phyloP scores from a whole-genome alignment of 1,140 invertebrate genomes.

The Drosophila mauritiana region DNA sequence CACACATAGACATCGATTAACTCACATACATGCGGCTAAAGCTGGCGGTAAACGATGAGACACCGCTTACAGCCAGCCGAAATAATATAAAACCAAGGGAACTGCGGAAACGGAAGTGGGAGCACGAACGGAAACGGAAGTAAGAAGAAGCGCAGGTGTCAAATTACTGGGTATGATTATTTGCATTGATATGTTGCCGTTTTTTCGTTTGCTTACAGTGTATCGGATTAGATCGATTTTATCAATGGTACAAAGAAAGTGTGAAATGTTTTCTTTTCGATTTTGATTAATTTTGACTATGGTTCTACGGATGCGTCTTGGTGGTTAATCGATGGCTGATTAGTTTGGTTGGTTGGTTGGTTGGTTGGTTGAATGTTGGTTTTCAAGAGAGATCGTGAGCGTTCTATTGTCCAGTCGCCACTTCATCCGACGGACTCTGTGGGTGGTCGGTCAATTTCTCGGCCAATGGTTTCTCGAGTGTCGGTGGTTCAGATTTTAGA shows the following conservation, averaged over 20 bases:
- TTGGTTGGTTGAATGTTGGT: slow-evolving; percentile 12
- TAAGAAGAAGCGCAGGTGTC: slow-evolving; percentile 59
- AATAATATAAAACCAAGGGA: slow-evolving; percentile 36
- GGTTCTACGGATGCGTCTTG: slow-evolving; percentile 52
- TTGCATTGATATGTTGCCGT: slow-evolving; percentile 24
- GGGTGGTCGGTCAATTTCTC: slow-evolving; percentile 73
- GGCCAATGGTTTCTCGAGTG: slow-evolving; percentile 81
- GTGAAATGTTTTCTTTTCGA: slow-evolving; percentile 59
- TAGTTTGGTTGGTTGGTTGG: slow-evolving; percentile 40
- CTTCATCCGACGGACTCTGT: slow-evolving; percentile 74
- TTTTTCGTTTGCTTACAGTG: slow-evolving; percentile 70
- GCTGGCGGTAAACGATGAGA: neutral
- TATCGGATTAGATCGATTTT: slow-evolving; percentile 51
- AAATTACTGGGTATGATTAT: slow-evolving; percentile 43
- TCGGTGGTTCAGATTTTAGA: slow-evolving; percentile 75
- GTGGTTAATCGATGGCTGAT: slow-evolving; percentile 49
- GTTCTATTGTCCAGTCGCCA: slow-evolving; percentile 73
- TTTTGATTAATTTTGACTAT: slow-evolving; percentile 49
- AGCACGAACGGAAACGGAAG: slow-evolving; percentile 18
- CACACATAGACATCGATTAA: slow-evolving; percentile 43
- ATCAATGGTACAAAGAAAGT: slow-evolving; percentile 55
- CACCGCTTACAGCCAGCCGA: slow-evolving; percentile 9
- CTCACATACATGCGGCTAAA: slow-evolving; percentile 59
- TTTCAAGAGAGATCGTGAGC: slow-evolving; percentile 30
- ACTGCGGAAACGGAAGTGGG: slow-evolving; percentile 18